These are phyloP conservation scores for Lacerta agilis DNA, from an alignment of 2,797 vertebrate genomes.

Conservation along the genomic window DNA sequence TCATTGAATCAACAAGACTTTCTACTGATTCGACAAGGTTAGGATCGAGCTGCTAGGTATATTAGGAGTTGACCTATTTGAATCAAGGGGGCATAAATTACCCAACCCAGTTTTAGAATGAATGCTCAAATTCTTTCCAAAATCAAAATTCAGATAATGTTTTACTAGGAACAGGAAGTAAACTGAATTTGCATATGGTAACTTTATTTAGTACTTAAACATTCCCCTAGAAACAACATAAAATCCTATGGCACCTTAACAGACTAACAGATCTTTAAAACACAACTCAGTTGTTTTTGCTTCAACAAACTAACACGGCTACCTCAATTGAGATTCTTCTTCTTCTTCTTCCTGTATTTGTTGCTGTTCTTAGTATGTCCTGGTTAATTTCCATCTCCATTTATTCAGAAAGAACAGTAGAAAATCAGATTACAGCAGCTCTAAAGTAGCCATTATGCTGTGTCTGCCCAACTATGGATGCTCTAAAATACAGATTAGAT, in stretches of 20 bases:
- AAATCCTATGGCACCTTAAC: neutral
- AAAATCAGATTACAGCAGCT: neutral
- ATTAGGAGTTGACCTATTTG: too few species aligned
- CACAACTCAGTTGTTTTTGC: neutral
- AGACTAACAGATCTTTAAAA: neutral
- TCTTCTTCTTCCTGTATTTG: neutral
- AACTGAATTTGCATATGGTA: neutral
- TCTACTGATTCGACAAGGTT: too few species aligned
- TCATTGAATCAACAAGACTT: too few species aligned
- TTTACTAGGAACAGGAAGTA: neutral
- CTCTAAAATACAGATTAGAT: slow-evolving; percentile 67
- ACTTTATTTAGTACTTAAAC: neutral
- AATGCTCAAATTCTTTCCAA: neutral
- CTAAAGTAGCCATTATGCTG: slow-evolving; percentile 21
- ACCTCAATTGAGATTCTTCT: neutral
- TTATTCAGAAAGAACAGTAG: neutral
- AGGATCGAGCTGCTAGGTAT: too few species aligned
- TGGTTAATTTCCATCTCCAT: neutral
- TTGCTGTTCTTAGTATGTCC: slow-evolving; percentile 10
- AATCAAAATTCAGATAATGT: neutral
- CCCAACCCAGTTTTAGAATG: too few species aligned
- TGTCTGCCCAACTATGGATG: slow-evolving; percentile 43
- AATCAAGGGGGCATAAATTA: too few species aligned
- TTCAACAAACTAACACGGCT: neutral
- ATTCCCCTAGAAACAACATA: neutral